These are phyloP conservation scores for Agonopterix heracliana DNA, from an alignment of 2,888 invertebrate species.

Conservation along the genomic window DNA sequence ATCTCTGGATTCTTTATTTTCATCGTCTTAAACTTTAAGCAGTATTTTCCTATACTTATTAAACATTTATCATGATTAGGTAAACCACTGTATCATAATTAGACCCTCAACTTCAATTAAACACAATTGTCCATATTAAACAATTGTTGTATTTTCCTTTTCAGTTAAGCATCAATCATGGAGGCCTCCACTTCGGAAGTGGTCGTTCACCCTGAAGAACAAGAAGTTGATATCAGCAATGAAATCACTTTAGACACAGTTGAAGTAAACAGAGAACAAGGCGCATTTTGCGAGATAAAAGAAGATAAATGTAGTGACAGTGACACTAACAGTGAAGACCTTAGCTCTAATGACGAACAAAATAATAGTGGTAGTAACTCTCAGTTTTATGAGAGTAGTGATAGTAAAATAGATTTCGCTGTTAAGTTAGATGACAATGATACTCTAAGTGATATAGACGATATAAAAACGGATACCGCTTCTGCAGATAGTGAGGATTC, in stretches of 20 bases:
- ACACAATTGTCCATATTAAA: no score
- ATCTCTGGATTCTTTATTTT: neutral
- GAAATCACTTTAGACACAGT: slow-evolving; percentile 21
- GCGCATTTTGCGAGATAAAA: slow-evolving; percentile 39
- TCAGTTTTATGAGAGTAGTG: slow-evolving; percentile 73
- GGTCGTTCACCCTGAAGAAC: slow-evolving; percentile 17
- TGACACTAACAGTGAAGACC: slow-evolving; percentile 61
- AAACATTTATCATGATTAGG: no score
- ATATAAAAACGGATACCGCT: slow-evolving; percentile 69
- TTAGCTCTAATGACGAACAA: slow-evolving; percentile 61
- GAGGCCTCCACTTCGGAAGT: slow-evolving; percentile 23
- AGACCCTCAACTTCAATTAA: no score
- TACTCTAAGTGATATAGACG: slow-evolving; percentile 70
- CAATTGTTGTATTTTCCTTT: slow-evolving; percentile 17
- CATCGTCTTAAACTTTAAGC: no score
- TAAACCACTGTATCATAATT: no score
- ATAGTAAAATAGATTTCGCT: slow-evolving; percentile 68
- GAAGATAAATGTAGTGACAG: slow-evolving; percentile 58
- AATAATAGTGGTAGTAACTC: slow-evolving; percentile 55
- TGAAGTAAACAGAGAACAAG: slow-evolving; percentile 30
- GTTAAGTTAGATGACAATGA: slow-evolving; percentile 70
- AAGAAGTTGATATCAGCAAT: slow-evolving; percentile 13
- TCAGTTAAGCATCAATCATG: slow-evolving; percentile 39
- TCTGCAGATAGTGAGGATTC: slow-evolving; percentile 79
- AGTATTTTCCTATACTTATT: no score